Base-by-base conservation (phyloP, 2,113 vertebrate genomes). In the Anguilla japonica region DNA sequence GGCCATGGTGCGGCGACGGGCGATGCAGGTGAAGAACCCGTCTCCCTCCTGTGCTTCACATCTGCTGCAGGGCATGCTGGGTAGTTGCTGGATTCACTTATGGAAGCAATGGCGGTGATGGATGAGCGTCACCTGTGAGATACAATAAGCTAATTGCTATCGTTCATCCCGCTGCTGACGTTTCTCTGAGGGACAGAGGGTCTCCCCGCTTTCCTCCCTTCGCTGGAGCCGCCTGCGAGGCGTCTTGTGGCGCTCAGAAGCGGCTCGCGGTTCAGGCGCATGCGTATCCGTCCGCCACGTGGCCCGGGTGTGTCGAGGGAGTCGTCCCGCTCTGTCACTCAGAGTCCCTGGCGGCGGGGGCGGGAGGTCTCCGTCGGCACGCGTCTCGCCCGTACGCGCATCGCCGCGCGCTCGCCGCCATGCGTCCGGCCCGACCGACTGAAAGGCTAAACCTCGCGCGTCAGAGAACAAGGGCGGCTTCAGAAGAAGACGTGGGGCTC, bases 71-170 rank as follows among this genome's bases (percentile, higher is more conserved):
- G 57, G 82, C 67, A 41, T 3, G 87, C 84, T 20, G 16, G 86
- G 87, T 91, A 41, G 89, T 91, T 91, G 89, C 81, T 86, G 43
- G 43, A 93, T 94, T 91, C 91, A 91, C 90, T 89, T 90, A 1
- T 85, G 82, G 91, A 88, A 86, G 85, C 86, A 83, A 81, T 85
- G 89, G 34, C 34, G 34, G 34, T 34, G 89, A 79, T 86, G 71
- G 83, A 88, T 71, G 88, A 91, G 89, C 89, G 89, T 93, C 91
- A 91, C 87, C 81, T 88, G 7, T 87, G 89, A 90, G 89, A 87
- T 89, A 92, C 87, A 91, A 80, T 81, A 88, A 90, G 87, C 91
- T n/a, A 22, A n/a, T 8, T n/a, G 75, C 75, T 16, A 79, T 75
- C 50, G 13, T 29, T 29, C 34, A n/a, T 13, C 34, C 34, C 2